Conservation (phyloP, 2,797 vertebrate species). For the Hozukius guyotensis region DNA sequence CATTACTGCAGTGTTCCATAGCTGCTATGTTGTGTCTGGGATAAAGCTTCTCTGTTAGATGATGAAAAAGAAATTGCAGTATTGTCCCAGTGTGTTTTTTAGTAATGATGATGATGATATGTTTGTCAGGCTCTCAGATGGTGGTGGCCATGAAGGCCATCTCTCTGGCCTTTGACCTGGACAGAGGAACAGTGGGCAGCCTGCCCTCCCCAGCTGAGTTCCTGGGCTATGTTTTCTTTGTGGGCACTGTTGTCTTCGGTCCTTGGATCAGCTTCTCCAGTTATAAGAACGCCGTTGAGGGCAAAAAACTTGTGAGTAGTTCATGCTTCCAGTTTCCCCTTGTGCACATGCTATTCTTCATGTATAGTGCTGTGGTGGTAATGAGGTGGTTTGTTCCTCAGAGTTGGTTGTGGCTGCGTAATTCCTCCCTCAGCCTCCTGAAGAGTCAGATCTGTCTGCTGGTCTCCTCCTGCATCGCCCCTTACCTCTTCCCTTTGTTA, state of each 20-base stretch:
- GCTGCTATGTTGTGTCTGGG: not conserved
- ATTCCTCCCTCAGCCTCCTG: slow-evolving; percentile 81
- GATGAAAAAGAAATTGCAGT: not conserved
- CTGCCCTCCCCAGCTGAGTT: slow-evolving; percentile 87
- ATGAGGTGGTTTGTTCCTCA: slow-evolving; percentile 55
- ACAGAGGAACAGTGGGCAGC: slow-evolving; percentile 79
- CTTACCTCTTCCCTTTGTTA: slow-evolving; percentile 91
- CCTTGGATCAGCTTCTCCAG: slow-evolving; percentile 91
- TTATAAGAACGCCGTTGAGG: slow-evolving; percentile 85
- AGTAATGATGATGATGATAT: not conserved
- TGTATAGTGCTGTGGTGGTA: not conserved
- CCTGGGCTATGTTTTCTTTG: slow-evolving; percentile 92
- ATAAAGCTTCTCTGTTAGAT: not conserved
- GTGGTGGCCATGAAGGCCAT: slow-evolving; percentile 95
- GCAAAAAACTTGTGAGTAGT: slow-evolving; percentile 83
- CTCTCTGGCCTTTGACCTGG: slow-evolving; percentile 92
- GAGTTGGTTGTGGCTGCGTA: slow-evolving; percentile 86
- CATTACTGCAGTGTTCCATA: not conserved
- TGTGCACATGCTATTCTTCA: not conserved
- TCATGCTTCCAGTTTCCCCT: not conserved
- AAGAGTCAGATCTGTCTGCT: slow-evolving; percentile 89
- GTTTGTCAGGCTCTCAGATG: slow-evolving; percentile 89
- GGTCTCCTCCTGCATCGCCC: slow-evolving; percentile 89
- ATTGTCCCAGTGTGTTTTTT: not conserved
- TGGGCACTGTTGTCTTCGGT: slow-evolving; percentile 91